Percentiles rank a stretch among this genome's conserved stretches.
Conservation (phyloP, 53 echinoderm and acorn worm species). For the Paelopatides confundens region DNA sequence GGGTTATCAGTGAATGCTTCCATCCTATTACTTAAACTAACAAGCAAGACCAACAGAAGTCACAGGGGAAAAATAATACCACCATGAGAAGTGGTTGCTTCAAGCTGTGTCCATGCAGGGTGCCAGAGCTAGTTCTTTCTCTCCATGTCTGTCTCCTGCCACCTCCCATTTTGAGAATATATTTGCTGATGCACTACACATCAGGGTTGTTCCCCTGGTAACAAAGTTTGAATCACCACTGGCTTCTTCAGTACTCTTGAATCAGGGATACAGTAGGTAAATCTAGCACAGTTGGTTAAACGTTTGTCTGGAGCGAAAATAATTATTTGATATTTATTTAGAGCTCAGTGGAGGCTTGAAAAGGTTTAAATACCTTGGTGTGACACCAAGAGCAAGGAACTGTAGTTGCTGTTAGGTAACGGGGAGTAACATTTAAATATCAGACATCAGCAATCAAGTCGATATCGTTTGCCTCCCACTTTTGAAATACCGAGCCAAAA, state of each 20-base stretch:
- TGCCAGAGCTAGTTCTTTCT: background rate
- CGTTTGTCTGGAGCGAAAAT: no score
- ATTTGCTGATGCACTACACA: constrained; percentile 22
- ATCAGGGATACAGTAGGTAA: background rate
- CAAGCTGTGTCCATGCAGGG: constrained; percentile 1
- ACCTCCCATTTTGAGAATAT: background rate
- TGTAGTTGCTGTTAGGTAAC: no score
- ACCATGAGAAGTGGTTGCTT: constrained; percentile 31
- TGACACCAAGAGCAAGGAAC: no score
- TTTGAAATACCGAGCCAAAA: no score
- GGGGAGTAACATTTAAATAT: no score
- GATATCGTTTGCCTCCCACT: no score
- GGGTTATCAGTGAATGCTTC: constrained; percentile 37
- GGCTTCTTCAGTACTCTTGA: background rate
- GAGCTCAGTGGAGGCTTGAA: no score
- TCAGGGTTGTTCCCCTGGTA: background rate
- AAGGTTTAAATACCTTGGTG: no score
- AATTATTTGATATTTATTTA: no score
- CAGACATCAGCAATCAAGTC: no score
- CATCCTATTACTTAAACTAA: constrained; percentile 48
- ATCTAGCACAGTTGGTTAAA: no score
- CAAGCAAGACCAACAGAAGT: constrained; percentile 42
- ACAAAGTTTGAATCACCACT: background rate
- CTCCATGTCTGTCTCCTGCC: constrained; percentile 26
- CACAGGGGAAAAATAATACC: constrained; percentile 17